These are phyloP conservation scores for Geopemphigus sp. DNA, from an alignment of 1,140 invertebrate genomes.

Conservation along the genomic window DNA sequence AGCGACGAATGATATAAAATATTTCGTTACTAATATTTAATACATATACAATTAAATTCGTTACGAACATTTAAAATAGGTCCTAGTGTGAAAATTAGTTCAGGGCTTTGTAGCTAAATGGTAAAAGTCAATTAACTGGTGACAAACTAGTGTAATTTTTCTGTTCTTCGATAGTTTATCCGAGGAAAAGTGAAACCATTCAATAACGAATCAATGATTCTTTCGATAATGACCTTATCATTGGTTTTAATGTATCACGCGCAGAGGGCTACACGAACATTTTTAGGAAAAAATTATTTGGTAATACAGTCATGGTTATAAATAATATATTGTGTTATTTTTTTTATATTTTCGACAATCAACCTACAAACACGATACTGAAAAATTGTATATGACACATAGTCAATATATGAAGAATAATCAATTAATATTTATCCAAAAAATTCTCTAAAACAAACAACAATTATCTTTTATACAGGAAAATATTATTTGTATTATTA, in stretches of 20 bases:
- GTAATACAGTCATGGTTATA: too few relatives aligned
- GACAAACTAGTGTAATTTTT: conserved; percentile 8
- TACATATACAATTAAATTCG: conserved; percentile 28
- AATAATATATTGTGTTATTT: too few relatives aligned
- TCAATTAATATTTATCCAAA: too few relatives aligned
- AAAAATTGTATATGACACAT: too few relatives aligned
- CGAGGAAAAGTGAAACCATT: conserved; percentile 26
- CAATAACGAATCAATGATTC: conserved; percentile 2
- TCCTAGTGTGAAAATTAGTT: conserved; percentile 40
- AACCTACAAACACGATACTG: too few relatives aligned
- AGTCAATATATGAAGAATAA: too few relatives aligned
- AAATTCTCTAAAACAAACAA: too few relatives aligned
- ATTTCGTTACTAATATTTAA: not conserved
- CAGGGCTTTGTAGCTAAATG: not conserved
- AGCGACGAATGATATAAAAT: not conserved
- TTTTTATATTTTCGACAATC: too few relatives aligned
- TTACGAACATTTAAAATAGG: conserved; percentile 29
- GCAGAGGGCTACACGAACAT: not conserved
- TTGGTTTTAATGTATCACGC: conserved; percentile 3
- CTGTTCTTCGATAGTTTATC: not conserved
- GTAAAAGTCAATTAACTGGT: conserved; percentile 14
- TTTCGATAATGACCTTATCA: conserved; percentile 17
- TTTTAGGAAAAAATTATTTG: not conserved
- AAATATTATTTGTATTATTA: too few relatives aligned
- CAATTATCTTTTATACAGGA: too few relatives aligned